phyloP scores from a whole-genome alignment of 2,888 invertebrate genomes.

The Protula sp. region DNA sequence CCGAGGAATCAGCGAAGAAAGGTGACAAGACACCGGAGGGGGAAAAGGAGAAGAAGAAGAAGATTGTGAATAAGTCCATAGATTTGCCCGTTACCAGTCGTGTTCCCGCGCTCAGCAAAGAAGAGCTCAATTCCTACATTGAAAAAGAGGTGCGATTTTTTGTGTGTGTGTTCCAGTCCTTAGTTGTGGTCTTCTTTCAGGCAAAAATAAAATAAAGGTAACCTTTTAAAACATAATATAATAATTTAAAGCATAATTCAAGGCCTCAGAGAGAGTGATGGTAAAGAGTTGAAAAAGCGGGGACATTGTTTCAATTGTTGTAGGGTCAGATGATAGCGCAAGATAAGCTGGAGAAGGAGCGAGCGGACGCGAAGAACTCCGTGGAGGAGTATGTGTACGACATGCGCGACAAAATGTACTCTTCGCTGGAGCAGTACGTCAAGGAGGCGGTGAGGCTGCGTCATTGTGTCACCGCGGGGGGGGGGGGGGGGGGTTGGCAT shows the following conservation, averaged over 20 bases:
- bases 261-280: too few relatives aligned
- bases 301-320: too few relatives aligned
- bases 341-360: slow-evolving; percentile 88
- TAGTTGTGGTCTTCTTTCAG: too few relatives aligned
- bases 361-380: slow-evolving; percentile 91
- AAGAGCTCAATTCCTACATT: slow-evolving; percentile 68
- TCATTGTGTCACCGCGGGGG: background rate
- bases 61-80: slow-evolving; percentile 71
- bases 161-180: too few relatives aligned
- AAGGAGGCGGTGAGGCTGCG: slow-evolving; percentile 65
- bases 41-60: slow-evolving; percentile 60
- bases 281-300: too few relatives aligned
- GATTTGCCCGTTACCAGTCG: slow-evolving; percentile 78
- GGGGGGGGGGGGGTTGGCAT: too few relatives aligned
- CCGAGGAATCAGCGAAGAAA: background rate
- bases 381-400: slow-evolving; percentile 98
- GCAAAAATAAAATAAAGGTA: too few relatives aligned
- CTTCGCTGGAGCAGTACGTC: slow-evolving; percentile 70
- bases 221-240: too few relatives aligned
- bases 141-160: slow-evolving; percentile 88
- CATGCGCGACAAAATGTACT: slow-evolving; percentile 78
- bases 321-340: slow-evolving; percentile 61
- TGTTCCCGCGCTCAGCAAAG: slow-evolving; percentile 67
- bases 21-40: background rate
- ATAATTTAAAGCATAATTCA: too few relatives aligned